phyloP scores from a whole-genome alignment of 2,113 vertebrate species.

The Callithrix jacchus region DNA sequence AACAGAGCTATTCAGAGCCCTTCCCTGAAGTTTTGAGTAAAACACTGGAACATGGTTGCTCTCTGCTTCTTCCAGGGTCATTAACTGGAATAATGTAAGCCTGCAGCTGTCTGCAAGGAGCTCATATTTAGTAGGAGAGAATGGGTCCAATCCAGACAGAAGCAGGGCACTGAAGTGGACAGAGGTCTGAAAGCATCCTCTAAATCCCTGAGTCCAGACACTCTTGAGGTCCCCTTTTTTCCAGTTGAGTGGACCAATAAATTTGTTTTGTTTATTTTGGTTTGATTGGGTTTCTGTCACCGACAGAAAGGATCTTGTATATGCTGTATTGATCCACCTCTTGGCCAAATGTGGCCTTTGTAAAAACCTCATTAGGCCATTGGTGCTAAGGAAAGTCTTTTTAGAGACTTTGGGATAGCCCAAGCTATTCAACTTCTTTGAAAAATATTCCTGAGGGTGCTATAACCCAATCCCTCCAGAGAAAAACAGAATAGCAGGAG shows the following conservation, averaged over 20 bases:
- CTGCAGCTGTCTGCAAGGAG: background rate
- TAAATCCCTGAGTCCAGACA: background rate
- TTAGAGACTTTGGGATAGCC: background rate
- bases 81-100: background rate
- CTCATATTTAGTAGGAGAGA: background rate
- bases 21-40: background rate
- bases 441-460: background rate
- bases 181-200: background rate
- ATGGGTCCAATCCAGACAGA: background rate
- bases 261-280: background rate
- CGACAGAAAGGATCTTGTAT: background rate
- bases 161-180: background rate
- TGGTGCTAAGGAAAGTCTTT: background rate
- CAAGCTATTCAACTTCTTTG: background rate
- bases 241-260: background rate
- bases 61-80: background rate
- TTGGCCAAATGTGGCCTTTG: background rate
- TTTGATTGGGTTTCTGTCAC: background rate
- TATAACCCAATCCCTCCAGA: background rate
- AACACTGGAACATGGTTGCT: background rate
- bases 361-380: background rate
- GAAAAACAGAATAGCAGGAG: background rate
- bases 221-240: background rate
- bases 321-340: background rate
- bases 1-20: background rate